Evolutionary conservation across 2,888 invertebrate species (phyloP), one percentile per base, ranked within the genome.

Genomic region (Drosophila neonasuta): DNA sequence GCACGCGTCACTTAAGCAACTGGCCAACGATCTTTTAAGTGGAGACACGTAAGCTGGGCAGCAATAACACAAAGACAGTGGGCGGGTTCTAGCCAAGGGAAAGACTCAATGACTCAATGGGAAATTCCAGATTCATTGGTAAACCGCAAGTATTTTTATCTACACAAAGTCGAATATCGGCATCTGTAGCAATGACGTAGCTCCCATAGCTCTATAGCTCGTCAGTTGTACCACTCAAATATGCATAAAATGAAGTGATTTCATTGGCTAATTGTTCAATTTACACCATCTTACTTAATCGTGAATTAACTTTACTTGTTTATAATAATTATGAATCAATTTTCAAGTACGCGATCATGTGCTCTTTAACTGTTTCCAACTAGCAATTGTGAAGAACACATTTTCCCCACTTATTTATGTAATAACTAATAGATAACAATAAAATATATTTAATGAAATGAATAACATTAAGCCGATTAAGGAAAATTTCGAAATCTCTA

Each of bases 1-100:
- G 75, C 77, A 80, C 77, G 82, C 80, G 82, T 82, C 82, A 79
- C 55, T 45, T 48, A 32, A 50, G 52, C 66, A 48, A 54, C 32
- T 68, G 55, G 50, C 46, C 59, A 52, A 67, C 24, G 62, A 62
- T 71, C 68, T 60, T 36, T 60, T 13, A 36, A 45, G 20, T 29
- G 56, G 56, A 24, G 15, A 59, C 67, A 67, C 66, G 71, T 70
- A 66, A 61, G 58, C 58, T 20, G 57, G 8, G 8, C 55, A 34
- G 39, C 11, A 49, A 34, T 15, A 49, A 34, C 41, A 41, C 24
- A 34, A 45, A 52, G 50, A 44, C 29, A 36, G 42, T 67, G 44
- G n/a, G 54, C 58, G 54, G 50, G 54, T 68, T 63, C 51, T 17
- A 64, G 41, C 41, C 61, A 45, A 65, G 82, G 82, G 77, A 80